These are phyloP conservation scores for Amblyopsis rosae DNA, from an alignment of 2,113 vertebrate genomes.

Conservation along the genomic window DNA sequence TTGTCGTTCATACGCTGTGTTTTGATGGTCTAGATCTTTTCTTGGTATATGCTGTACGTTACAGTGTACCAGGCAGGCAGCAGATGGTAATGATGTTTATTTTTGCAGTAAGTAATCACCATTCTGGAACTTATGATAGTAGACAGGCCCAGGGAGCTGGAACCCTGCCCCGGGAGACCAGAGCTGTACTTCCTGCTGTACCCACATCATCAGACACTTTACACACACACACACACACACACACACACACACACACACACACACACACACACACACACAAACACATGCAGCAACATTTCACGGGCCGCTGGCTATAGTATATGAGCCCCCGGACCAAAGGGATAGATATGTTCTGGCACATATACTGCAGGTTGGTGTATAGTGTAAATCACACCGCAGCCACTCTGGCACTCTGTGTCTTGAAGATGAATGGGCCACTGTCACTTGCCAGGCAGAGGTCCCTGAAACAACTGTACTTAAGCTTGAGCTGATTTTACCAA, in stretches of 20 bases:
- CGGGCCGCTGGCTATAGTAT: conserved; percentile 29
- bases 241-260: conserved; percentile 23
- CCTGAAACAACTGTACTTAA: conserved; percentile 59
- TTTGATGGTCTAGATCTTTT: conserved; percentile 75
- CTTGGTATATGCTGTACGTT: conserved; percentile 67
- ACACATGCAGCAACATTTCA: conserved; percentile 53
- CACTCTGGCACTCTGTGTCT: conserved; percentile 57
- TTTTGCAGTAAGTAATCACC: conserved; percentile 73
- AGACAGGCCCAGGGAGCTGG: conserved; percentile 66
- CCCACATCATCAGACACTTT: conserved; percentile 50
- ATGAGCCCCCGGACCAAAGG: conserved; percentile 48
- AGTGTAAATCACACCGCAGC: conserved; percentile 67
- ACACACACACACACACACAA: conserved; percentile 25
- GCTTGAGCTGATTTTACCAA: conserved; percentile 55
- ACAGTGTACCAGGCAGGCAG: conserved; percentile 60
- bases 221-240: conserved; percentile 22
- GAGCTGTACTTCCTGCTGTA: conserved; percentile 65
- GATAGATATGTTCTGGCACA: conserved; percentile 60
- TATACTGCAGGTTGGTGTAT: conserved; percentile 8
- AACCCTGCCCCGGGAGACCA: conserved; percentile 55
- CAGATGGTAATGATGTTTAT: conserved; percentile 76
- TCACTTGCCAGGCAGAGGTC: conserved; percentile 51
- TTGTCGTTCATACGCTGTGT: conserved; percentile 52
- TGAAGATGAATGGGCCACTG: conserved; percentile 58
- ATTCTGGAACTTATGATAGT: conserved; percentile 63